Base-by-base conservation (phyloP, 2,888 invertebrate genomes). In the Meteorus cinctellus region DNA sequence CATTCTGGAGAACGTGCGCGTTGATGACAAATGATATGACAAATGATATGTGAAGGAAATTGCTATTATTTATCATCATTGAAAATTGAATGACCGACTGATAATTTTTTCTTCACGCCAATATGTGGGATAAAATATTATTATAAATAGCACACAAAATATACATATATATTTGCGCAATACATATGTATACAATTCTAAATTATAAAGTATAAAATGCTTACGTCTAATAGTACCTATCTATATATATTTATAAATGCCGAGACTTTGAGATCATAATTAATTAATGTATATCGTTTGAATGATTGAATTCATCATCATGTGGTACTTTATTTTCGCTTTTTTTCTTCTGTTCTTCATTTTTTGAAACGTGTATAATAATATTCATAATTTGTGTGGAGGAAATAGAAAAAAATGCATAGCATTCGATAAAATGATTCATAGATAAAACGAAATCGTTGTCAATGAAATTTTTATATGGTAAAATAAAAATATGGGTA, bases 201-300 rank as follows among this genome's bases (percentile, higher is more conserved):
- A 24, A 24, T 65, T 65, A 36, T 34, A 34, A 4, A 34, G 34
- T 34, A 29, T n/a, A 31, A 16, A 65, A 27, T 48, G 51, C 48
- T 69, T 69, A 34, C 69, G 55, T 19, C 34, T 69, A 69, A 69
- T 51, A 31, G 69, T 69, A 55, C 19, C 31, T 34, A 69, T 14
- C 12, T 27, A 31, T 31, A 29, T 70, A 4, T 59, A 70, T 59
- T 27, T 55, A 55, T 55, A 55, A 24, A 55, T 24, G 63, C 31
- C 16, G 14, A 60, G 29, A 63, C 10, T 29, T 16, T 72, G 65
- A 48, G 27, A 24, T 72, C 29, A 36, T 6, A 45, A 24, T 27
- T 62, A 72, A 2, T 45, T 41, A 24, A 70, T 24, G 5, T 48
- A 62, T 60, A 41, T 4, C 16, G 36, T 62, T 48, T 62, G n/a